Base-by-base conservation (phyloP, 2,797 vertebrate genomes). In the Hybognathus amarus region DNA sequence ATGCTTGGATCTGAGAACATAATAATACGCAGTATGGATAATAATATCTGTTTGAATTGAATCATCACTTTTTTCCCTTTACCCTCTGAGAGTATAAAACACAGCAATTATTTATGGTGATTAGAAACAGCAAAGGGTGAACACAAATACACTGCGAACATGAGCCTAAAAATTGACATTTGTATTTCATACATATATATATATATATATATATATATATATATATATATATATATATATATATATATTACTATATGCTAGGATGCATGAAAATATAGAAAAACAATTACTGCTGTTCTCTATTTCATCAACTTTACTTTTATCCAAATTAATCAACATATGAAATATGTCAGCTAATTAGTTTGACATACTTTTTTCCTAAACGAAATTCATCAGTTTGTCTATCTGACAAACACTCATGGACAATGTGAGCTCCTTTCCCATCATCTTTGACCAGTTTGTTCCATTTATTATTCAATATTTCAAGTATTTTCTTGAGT, bases 381-480 rank as follows among this genome's bases (percentile, higher is more conserved):
- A 61, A 61, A 61, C 6, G 1, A 15, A 13, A 6, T 13, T 61
- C 11, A 13, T 15, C 59, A 17, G 47, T 52, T 54, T 22, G 47
- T 71, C n/a, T n/a, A n/a, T n/a, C n/a, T n/a, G n/a, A n/a, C 6
- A 24, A 1, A 17, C 0, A 1, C 68, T 42, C 22, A 24, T 13
- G 11, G 10, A 24, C 10, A 24, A 12, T 59, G 24, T 15, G 68
- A 47, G 59, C 4, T 30, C 17, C 6, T 71, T 50, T 47, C 8
- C 15, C 42, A 6, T 83, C 84, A 74, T 47, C 42, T 27, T 50
- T 80, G 68, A 84, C 71, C 83, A 76, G 81, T 40, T 73, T 86
- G 88, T 80, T 64, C 54, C 33, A 80, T 87, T 78, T 83, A 83
- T 87, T 83, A 88, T 52, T 73, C 13, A 73, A 33, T 10, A 10